These are phyloP conservation scores for Heliconius hortense DNA, from an alignment of 2,888 invertebrate species.

Conservation along the genomic window DNA sequence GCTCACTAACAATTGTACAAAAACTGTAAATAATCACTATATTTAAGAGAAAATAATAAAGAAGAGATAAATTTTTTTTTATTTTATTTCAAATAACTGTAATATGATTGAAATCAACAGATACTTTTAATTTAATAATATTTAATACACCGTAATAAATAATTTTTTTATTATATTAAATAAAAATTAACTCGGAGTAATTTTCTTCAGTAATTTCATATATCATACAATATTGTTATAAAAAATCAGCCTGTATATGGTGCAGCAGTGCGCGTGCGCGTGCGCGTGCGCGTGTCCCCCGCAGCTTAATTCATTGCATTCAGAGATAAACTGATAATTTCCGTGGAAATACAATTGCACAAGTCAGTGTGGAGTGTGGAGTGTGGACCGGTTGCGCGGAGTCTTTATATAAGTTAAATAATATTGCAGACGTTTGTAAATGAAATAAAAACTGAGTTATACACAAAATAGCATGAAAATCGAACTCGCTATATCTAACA, in stretches of 20 bases:
- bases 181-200: neutral
- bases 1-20: neutral
- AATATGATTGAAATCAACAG: no score
- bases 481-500: neutral
- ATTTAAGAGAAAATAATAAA: no score
- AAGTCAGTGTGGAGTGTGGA: conserved; percentile 16
- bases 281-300: conserved; percentile 38
- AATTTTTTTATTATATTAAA: neutral
- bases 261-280: neutral
- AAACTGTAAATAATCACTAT: neutral
- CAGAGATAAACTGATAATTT: conserved; percentile 38
- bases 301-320: conserved; percentile 44
- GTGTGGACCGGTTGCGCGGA: conserved; percentile 19
- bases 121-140: no score
- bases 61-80: neutral
- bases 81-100: no score
- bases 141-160: neutral
- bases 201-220: neutral
- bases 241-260: neutral
- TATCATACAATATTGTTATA: neutral
- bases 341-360: conserved; percentile 34
- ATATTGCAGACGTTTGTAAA: neutral
- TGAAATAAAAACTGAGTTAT: neutral
- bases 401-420: conserved; percentile 27
- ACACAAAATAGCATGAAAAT: neutral